These are phyloP conservation scores for Phasianus colchicus DNA, from an alignment of 2,113 vertebrate species.

Conservation along the genomic window DNA sequence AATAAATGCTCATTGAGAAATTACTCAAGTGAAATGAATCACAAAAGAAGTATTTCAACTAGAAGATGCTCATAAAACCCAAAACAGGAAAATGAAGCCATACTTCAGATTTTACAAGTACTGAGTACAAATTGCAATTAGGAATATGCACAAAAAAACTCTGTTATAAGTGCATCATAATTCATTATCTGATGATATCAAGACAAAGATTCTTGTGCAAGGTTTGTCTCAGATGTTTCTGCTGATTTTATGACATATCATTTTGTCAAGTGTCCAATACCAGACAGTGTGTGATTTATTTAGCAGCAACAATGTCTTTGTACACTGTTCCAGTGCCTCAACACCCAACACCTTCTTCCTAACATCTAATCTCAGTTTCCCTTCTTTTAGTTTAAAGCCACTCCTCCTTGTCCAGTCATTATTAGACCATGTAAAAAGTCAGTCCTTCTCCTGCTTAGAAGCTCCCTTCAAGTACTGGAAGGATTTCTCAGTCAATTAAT, in stretches of 20 bases:
- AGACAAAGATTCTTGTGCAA: background rate
- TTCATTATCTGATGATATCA: constrained; percentile 10
- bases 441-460: background rate
- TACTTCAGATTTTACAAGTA: constrained; percentile 25
- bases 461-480: background rate
- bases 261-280: background rate
- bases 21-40: background rate
- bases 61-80: constrained; percentile 17
- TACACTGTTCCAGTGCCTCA: background rate
- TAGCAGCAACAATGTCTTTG: background rate
- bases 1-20: constrained; percentile 20
- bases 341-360: background rate
- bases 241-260: background rate
- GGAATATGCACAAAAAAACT: background rate
- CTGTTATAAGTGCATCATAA: background rate
- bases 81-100: background rate
- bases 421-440: background rate
- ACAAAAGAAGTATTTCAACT: background rate
- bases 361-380: background rate
- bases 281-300: background rate
- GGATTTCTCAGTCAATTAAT: background rate
- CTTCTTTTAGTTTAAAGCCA: background rate
- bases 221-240: background rate
- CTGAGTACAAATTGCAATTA: background rate
- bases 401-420: background rate